Evolutionary conservation across 2,888 invertebrate genomes (phyloP), one percentile per base, ranked within the genome.

Genomic region (Drosophila niveifrons): DNA sequence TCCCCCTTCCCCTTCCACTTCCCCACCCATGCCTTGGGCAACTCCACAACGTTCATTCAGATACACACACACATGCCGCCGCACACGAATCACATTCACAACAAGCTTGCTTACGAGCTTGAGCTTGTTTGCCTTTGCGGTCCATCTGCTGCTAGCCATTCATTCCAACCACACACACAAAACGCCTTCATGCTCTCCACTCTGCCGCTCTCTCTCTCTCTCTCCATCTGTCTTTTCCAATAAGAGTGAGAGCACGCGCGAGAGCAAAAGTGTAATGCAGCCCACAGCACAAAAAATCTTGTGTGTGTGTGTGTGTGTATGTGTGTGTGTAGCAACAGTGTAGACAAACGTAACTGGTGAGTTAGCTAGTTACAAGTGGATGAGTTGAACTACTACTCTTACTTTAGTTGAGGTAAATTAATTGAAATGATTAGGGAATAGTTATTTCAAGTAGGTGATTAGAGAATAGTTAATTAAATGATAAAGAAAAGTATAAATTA

Each of bases 91-190:
- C 59, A 73, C 73, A 81, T 68, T 66, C 66, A 75, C 81, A 75
- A 75, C 64, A 75, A 66, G 66, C 70, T 79, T 23, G 23, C 23
- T 23, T 23, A 23, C 39, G 36, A 36, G 23, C 23, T 23, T 23
- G 23, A 36, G 36, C 36, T 36, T 36, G 36, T 36, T 82, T 58
- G 72, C 62, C 78, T 75, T 76, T 76, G 82, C 86, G 82, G 88
- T 83, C 82, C 88, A 85, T 88, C 88, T 82, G 89, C 88, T 82
- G 89, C 84, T 86, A 81, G 65, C 36, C 72, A 66, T 72, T 72
- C 73, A 77, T 72, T 17, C 39, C 23, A 23, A 23, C 23, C 13
- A 41, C 41, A 47, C 41, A 17, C 59, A 47, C 47, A 51, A 51
- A 36, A 11, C 36, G 36, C 36, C 36, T n/a, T 57, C 56, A 29